Percentiles rank a stretch among this genome's conserved stretches.
Evolutionary conservation across 1,140 invertebrate genomes (phyloP).

Genomic region (Spodoptera frugiperda): DNA sequence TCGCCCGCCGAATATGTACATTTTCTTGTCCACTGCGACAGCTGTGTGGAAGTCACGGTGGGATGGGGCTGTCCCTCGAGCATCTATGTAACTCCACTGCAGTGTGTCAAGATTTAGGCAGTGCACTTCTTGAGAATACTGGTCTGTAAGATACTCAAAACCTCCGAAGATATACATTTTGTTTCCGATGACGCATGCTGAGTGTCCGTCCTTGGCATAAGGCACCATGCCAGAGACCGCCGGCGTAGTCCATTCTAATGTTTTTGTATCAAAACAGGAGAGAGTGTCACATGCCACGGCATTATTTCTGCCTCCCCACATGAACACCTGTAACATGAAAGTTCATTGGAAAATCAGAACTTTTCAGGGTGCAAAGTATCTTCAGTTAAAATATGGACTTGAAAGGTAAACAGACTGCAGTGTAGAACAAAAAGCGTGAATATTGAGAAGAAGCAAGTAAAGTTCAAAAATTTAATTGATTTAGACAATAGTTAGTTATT

Average conservation of each 20-base stretch:
- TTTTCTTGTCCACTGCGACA: conserved; percentile 89
- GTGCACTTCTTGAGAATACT: conserved; percentile 93
- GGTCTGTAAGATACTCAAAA: conserved; percentile 92
- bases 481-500: no score
- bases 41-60: conserved; percentile 96
- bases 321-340: conserved; percentile 86
- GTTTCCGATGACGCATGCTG: conserved; percentile 93
- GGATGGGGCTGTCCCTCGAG: conserved; percentile 88
- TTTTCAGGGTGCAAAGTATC: no score
- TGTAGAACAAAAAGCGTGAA: no score
- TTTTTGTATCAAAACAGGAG: conserved; percentile 93
- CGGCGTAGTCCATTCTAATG: conserved; percentile 89
- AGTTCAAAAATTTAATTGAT: no score
- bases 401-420: no score
- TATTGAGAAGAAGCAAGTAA: no score
- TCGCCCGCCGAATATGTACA: conserved; percentile 96
- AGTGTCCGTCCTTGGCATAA: conserved; percentile 95
- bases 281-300: conserved; percentile 91
- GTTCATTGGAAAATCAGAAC: background rate
- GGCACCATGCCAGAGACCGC: conserved; percentile 89
- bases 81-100: conserved; percentile 89
- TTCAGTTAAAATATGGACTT: no score
- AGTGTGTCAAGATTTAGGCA: conserved; percentile 91
- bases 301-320: conserved; percentile 97
- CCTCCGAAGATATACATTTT: conserved; percentile 97